Base-by-base conservation (phyloP, 2,113 vertebrate species). In the Dicaeum eximium region DNA sequence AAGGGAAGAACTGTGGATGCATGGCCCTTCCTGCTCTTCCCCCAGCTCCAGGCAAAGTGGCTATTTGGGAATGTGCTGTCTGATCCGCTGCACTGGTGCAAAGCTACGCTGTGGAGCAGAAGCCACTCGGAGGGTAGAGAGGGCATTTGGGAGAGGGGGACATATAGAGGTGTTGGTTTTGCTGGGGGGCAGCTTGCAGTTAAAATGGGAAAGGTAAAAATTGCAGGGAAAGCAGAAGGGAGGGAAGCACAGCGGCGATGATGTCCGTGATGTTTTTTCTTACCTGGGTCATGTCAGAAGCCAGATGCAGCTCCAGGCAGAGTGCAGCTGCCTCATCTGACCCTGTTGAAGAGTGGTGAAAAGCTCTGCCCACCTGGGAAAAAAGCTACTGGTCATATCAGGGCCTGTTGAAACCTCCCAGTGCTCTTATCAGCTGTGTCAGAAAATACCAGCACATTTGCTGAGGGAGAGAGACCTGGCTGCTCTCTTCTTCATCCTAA, bases 261-360 rank as follows among this genome's bases (percentile, higher is more conserved):
- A 45, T 88, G 80, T 27, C 75, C 0, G 2, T 7, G 58, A 57
- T 83, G 64, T 79, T 92, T 83, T 25, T n/a, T 90, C 75, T 64
- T 96, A 70, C 95, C 80, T 64, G 88, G 94, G 94, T 88, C 88
- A 1, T 75, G 79, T 92, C 86, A 93, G 86, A 93, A 92, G 90
- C 69, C 72, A 95, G 92, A 80, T 93, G 90, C 80, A 67, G 85
- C 93, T 96, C 72, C 72, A 86, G 94, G 92, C 82, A 57, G 69
- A 91, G 88, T 81, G 78, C 85, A 91, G 89, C 84, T 86, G 86
- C 86, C 91, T 94, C 78, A 44, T 60, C 90, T 95, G 80, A 96
- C 91, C 80, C 92, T 86, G 56, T 7, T 78, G 20, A 82, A 70
- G 75, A 47, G 86, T 56, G 30, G 30, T 61, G 57, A 79, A 88